Evolutionary conservation across 2,797 vertebrate genomes (phyloP).

Genomic region (Peromyscus attwateri): DNA sequence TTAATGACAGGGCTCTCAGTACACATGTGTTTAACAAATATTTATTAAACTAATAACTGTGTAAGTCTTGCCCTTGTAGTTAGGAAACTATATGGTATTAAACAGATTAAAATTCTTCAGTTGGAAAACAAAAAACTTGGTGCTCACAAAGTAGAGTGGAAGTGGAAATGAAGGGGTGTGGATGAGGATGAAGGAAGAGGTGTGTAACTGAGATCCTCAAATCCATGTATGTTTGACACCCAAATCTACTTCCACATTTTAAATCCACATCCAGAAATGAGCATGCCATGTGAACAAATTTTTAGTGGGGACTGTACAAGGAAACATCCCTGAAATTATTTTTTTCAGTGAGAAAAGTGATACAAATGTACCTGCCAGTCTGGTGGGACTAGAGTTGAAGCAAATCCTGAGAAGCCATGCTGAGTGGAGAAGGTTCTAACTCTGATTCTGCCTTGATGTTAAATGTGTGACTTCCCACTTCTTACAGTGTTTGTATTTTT

Average conservation of each 20-base stretch:
- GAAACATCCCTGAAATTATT: not conserved
- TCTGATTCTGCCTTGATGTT: not conserved
- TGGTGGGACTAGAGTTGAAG: not conserved
- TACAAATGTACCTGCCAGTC: not conserved
- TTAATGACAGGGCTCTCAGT: not conserved
- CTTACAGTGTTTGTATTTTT: not conserved
- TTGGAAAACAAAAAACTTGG: not conserved
- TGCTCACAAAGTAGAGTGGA: not conserved
- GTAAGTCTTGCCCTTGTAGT: not conserved
- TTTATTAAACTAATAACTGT: not conserved
- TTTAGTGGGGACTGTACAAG: not conserved
- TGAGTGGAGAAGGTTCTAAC: not conserved
- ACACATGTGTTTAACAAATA: not conserved
- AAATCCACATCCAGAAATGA: not conserved
- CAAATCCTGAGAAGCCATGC: not conserved
- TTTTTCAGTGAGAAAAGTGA: not conserved
- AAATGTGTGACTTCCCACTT: not conserved
- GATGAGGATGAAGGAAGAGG: not conserved
- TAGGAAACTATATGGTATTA: not conserved
- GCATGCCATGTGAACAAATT: not conserved
- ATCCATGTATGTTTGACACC: not conserved
- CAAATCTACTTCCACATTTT: slow-evolving; percentile 32
- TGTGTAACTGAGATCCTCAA: not conserved
- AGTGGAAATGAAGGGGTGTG: not conserved
- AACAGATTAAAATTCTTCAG: not conserved